These are phyloP conservation scores for Drosophila anomalata DNA, from an alignment of 2,888 invertebrate genomes.

Conservation along the genomic window DNA sequence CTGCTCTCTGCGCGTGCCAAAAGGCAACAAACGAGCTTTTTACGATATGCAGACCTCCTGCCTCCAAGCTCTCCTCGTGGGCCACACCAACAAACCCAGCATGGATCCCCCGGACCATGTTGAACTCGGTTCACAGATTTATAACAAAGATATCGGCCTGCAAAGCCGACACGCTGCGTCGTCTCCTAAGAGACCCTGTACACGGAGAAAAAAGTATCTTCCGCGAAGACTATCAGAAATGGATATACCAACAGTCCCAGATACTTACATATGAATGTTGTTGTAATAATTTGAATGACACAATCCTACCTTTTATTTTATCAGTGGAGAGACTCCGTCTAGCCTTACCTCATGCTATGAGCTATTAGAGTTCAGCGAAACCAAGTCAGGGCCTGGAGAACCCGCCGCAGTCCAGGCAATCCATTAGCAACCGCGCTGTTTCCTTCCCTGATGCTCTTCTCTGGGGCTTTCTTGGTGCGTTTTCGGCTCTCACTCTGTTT, in stretches of 20 bases:
- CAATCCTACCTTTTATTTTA: not conserved
- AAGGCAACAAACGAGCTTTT: conserved; percentile 79
- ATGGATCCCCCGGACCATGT: conserved; percentile 67
- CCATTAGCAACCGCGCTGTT: conserved; percentile 64
- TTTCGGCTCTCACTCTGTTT: conserved; percentile 15
- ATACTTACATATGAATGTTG: too few species aligned
- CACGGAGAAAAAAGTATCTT: conserved; percentile 11
- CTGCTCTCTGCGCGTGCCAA: conserved; percentile 77
- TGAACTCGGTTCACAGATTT: conserved; percentile 80
- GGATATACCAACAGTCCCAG: too few species aligned
- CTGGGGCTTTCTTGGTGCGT: conserved; percentile 32
- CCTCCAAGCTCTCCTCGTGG: conserved; percentile 29
- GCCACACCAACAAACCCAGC: conserved; percentile 72
- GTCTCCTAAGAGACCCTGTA: conserved; percentile 18
- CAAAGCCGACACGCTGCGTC: conserved; percentile 75
- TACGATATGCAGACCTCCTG: conserved; percentile 66
- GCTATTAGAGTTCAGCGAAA: conserved; percentile 77
- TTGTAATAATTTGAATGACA: not conserved
- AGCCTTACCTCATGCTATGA: conserved; percentile 61
- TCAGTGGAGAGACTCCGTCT: conserved; percentile 11
- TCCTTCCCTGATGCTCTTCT: conserved; percentile 46
- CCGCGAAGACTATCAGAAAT: not conserved
- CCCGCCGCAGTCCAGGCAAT: conserved; percentile 65
- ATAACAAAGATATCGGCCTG: conserved; percentile 81
- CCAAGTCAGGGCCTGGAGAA: conserved; percentile 52